Percentiles rank a stretch among this genome's conserved stretches.
These are phyloP conservation scores for Dryadula phaetusa DNA, from an alignment of 2,888 invertebrate genomes.

Conservation along the genomic window DNA sequence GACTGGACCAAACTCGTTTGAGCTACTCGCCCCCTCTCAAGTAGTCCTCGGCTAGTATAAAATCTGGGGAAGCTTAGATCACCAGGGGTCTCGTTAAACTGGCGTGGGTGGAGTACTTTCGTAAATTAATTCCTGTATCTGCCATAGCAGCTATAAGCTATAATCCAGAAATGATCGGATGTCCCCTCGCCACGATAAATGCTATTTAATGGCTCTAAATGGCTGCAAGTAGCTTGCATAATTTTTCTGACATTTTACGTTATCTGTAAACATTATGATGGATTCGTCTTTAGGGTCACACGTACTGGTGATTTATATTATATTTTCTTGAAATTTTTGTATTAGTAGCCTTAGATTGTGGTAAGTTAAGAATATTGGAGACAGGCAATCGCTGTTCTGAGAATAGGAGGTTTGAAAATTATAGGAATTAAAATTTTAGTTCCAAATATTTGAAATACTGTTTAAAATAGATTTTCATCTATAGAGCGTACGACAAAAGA, in stretches of 20 bases:
- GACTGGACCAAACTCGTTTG: constrained; percentile 55
- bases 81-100: constrained; percentile 59
- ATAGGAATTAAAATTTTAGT: too few species aligned
- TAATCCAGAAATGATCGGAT: constrained; percentile 82
- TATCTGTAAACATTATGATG: constrained; percentile 17
- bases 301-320: not conserved
- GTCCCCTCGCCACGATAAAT: constrained; percentile 74
- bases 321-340: not conserved
- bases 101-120: constrained; percentile 60
- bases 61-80: constrained; percentile 44
- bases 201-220: constrained; percentile 77
- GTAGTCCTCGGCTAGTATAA: constrained; percentile 20
- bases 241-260: constrained; percentile 35
- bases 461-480: too few species aligned
- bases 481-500: too few species aligned
- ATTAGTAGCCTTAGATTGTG: too few species aligned
- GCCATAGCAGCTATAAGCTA: constrained; percentile 75
- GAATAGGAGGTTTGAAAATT: too few species aligned
- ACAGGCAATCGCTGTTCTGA: too few species aligned
- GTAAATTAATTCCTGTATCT: constrained; percentile 80
- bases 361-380: too few species aligned
- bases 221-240: constrained; percentile 46
- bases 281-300: constrained; percentile 6
- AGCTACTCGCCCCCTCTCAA: constrained; percentile 47
- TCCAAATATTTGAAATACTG: too few species aligned